Evolutionary conservation across 2,797 vertebrate species (phyloP).

Genomic region (Rhinophrynus dorsalis): DNA sequence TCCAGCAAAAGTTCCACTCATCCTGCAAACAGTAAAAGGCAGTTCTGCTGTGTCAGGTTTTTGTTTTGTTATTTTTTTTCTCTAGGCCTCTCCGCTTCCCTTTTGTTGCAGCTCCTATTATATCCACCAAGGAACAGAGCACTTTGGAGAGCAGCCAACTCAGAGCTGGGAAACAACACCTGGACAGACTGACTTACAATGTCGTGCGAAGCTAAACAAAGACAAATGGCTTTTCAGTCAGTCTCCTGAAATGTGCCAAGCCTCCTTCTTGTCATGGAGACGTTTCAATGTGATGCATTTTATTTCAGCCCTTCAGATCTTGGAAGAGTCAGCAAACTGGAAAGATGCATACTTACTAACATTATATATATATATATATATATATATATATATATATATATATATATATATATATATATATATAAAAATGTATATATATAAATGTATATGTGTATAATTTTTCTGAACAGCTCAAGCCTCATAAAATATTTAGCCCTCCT

Average conservation of each 20-base stretch:
- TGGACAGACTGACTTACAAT: slow-evolving; percentile 21
- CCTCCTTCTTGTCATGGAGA: not conserved
- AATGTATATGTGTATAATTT: too few relatives aligned
- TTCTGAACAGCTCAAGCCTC: too few relatives aligned
- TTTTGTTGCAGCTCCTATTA: slow-evolving; percentile 20
- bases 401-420: too few relatives aligned
- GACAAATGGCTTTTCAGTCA: slow-evolving; percentile 22
- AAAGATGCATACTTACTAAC: too few relatives aligned
- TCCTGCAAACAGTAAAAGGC: not conserved
- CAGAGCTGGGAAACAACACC: slow-evolving; percentile 6
- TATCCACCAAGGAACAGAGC: slow-evolving; percentile 5
- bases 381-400: too few relatives aligned
- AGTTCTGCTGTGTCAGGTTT: slow-evolving; percentile 22
- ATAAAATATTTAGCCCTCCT: too few relatives aligned
- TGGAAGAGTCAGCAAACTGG: not conserved
- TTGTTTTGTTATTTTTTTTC: too few relatives aligned
- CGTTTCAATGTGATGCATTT: not conserved
- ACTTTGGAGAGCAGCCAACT: slow-evolving; percentile 15
- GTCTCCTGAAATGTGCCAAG: slow-evolving; percentile 1
- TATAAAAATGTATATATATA: too few relatives aligned
- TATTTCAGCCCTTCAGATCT: not conserved
- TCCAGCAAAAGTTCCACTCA: slow-evolving; percentile 1
- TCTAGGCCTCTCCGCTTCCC: not conserved
- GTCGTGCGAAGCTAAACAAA: slow-evolving; percentile 17
- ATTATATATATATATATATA: too few relatives aligned